Conservation (phyloP, 2,113 vertebrate species). For the Festucalex cinctus region DNA sequence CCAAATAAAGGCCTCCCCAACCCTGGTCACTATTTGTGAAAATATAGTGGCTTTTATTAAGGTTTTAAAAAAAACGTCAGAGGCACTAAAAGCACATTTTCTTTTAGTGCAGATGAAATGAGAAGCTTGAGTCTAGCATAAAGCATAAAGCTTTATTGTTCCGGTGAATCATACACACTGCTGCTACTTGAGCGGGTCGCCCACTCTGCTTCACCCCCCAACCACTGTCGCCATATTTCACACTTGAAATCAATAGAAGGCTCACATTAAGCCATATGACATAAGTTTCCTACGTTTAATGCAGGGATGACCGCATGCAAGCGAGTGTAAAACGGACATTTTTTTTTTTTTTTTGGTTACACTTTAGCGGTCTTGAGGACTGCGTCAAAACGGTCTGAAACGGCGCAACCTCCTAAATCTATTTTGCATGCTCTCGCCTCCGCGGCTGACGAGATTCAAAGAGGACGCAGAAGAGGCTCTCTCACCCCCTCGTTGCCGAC, state of each 20-base stretch:
- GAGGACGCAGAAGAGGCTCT: constrained; percentile 50
- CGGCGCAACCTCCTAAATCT: constrained; percentile 18
- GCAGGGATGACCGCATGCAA: not conserved
- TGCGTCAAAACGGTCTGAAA: not conserved
- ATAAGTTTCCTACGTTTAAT: not conserved
- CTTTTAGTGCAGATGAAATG: constrained; percentile 2
- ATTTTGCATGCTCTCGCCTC: constrained; percentile 48
- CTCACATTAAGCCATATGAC: not conserved
- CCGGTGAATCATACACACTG: constrained; percentile 1
- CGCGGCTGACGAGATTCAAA: constrained; percentile 42
- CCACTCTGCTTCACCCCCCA: not conserved
- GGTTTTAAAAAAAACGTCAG: not conserved
- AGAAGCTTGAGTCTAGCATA: not conserved
- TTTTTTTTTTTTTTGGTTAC: not conserved
- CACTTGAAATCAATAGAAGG: not conserved
- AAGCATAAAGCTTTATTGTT: not conserved
- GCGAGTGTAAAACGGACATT: not conserved
- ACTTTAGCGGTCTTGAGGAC: not conserved
- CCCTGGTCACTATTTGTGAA: not conserved
- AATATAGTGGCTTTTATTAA: not conserved
- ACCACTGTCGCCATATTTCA: not conserved
- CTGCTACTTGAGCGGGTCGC: not conserved
- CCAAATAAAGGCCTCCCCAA: too few relatives aligned
- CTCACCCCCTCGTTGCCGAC: constrained; percentile 52
- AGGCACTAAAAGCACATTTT: not conserved